phyloP scores from a whole-genome alignment of 1,140 invertebrate species.

The Parapsyche elsis region DNA sequence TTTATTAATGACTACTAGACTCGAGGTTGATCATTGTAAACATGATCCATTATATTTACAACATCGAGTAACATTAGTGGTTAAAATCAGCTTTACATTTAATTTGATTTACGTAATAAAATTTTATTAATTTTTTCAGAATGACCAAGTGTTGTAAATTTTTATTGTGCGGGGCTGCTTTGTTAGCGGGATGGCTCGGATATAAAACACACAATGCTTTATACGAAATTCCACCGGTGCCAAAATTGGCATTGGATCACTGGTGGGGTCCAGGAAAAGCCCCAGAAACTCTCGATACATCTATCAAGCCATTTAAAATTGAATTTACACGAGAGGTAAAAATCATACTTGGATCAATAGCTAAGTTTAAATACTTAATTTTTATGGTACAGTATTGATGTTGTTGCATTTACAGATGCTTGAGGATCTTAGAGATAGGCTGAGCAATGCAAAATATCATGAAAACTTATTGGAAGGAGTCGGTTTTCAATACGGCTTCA shows the following conservation, averaged over 20 bases:
- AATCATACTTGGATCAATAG: slow-evolving; percentile 10
- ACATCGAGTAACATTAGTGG: too few relatives aligned
- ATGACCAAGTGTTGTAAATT: slow-evolving; percentile 36
- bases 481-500: slow-evolving; percentile 83
- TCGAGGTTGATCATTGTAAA: too few relatives aligned
- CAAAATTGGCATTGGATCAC: slow-evolving; percentile 27
- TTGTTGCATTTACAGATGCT: slow-evolving; percentile 66
- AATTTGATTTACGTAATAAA: neutral
- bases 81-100: neutral
- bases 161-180: neutral
- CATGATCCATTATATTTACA: too few relatives aligned
- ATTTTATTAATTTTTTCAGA: slow-evolving; percentile 13
- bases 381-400: neutral
- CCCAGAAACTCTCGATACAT: slow-evolving; percentile 34
- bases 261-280: slow-evolving; percentile 36
- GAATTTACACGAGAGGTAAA: slow-evolving; percentile 66
- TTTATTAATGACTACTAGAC: too few relatives aligned
- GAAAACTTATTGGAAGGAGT: slow-evolving; percentile 73
- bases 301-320: slow-evolving; percentile 66
- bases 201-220: slow-evolving; percentile 26
- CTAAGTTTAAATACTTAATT: neutral
- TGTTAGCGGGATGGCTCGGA: slow-evolving; percentile 31
- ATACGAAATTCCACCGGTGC: slow-evolving; percentile 35
- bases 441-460: slow-evolving; percentile 68
- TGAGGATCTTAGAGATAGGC: slow-evolving; percentile 70